Evolutionary conservation across 1,140 invertebrate species (phyloP).

Genomic region (Varroa destructor): DNA sequence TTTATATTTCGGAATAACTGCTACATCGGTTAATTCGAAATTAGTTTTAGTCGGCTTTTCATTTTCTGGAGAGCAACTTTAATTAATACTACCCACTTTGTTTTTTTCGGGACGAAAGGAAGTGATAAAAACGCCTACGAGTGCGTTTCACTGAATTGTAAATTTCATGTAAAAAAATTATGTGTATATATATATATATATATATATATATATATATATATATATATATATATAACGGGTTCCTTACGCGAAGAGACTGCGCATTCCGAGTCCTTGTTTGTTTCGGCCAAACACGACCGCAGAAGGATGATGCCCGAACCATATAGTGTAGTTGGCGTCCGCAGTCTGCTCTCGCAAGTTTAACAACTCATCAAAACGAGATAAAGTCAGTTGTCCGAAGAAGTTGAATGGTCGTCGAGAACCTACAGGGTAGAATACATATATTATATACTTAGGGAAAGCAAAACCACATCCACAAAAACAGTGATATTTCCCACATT

Average conservation of each 20-base stretch:
- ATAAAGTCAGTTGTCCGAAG: conserved; percentile 56
- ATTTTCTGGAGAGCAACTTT: no score
- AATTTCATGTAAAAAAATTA: neutral
- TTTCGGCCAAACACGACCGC: conserved; percentile 61
- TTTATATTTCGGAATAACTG: no score
- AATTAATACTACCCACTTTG: no score
- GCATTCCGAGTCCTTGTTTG: conserved; percentile 46
- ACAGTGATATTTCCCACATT: no score
- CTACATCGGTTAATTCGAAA: no score
- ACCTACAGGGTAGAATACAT: conserved; percentile 37
- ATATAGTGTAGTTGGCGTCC: conserved; percentile 52
- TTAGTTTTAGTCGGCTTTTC: no score
- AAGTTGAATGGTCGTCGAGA: conserved; percentile 80
- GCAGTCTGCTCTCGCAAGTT: conserved; percentile 34
- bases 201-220: neutral
- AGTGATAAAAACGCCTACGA: no score
- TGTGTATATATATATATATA: no score
- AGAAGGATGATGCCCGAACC: conserved; percentile 87
- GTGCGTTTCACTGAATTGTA: no score
- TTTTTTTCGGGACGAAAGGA: no score
- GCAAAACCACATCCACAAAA: no score
- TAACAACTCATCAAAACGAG: conserved; percentile 33
- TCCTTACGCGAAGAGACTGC: conserved; percentile 37
- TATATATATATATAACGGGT: neutral
- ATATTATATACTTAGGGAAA: conserved; percentile 32